Base-by-base conservation (phyloP, 2,113 vertebrate species). In the Nansenia antarctica region DNA sequence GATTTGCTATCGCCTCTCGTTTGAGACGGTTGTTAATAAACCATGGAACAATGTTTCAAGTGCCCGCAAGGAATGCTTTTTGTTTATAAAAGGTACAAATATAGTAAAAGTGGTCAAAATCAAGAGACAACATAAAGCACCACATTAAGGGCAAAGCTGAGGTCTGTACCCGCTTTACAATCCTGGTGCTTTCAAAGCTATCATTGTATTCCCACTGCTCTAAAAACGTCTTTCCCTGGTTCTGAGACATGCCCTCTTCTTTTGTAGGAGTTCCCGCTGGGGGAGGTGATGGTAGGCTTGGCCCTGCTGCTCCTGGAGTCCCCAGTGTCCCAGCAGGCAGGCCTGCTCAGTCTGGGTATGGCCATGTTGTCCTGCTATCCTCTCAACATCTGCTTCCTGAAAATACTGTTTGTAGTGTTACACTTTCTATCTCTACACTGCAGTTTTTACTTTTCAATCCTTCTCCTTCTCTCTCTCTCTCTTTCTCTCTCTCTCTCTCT, bases 321-420 rank as follows among this genome's bases (percentile, higher is more conserved):
- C 59, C 93, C 97, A 9, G 83, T 92, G 78, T 88, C 90, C 72
- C 96, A 98, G 70, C 96, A 98, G 67, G 94, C 90, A 14, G 70
- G 89, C 62, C 67, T 98, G 57, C 91, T 99, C 70, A 92, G 77
- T 73, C 89, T 99, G 61, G 96, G 97, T 99, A 94, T 91, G 80
- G 27, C 67, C 30, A 32, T 30, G n/a, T 2, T 42, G 52, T 53
- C 67, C n/a, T 42, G 27, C 53, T 12, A 29, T 7, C n/a, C n/a
- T 54, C 24, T 54, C 4, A 29, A 11, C 26, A 31, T 9, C 18
- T 1, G 6, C 45, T n/a, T 7, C 32, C 29, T 27, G 6, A 24
- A 34, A 8, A 14, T 30, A 66, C 42, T 59, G 9, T n/a, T n/a
- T n/a, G n/a, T n/a, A n/a, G n/a, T n/a, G n/a, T 60, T 26, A 53